phyloP scores from a whole-genome alignment of 37 sponge, comb jelly and placozoan genomes.

The Diacarnus erythraeanus region DNA sequence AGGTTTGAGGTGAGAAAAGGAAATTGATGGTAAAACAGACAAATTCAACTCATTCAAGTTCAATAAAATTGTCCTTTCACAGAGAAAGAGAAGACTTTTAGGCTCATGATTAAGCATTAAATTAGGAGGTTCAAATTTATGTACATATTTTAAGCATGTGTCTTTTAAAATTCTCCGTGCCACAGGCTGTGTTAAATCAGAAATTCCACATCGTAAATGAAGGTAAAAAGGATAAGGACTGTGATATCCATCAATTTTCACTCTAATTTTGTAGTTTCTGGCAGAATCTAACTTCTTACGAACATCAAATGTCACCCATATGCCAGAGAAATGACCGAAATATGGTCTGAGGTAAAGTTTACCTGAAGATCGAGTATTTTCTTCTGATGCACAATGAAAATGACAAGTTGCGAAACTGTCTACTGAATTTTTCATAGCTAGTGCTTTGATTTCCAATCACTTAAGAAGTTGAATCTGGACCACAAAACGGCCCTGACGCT shows the following conservation, averaged over 20 bases:
- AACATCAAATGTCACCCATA: conserved; percentile 43
- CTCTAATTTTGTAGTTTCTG: conserved; percentile 10
- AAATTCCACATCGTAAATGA: background rate
- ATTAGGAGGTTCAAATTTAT: conserved; percentile 9
- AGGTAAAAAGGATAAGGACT: background rate
- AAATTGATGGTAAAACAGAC: background rate
- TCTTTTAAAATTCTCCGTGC: conserved; percentile 3
- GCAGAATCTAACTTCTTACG: conserved; percentile 3
- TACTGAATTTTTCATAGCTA: too few relatives aligned
- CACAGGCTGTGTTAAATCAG: background rate
- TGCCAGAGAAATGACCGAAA: conserved; percentile 65
- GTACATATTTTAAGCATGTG: conserved; percentile 51
- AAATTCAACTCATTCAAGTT: conserved; percentile 29
- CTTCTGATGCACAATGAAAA: background rate
- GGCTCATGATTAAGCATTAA: background rate
- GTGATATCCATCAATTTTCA: conserved; percentile 32
- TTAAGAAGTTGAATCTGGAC: too few relatives aligned
- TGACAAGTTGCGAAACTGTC: background rate
- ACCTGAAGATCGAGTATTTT: background rate
- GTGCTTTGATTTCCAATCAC: too few relatives aligned
- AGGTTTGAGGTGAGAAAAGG: conserved; percentile 5
- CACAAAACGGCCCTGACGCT: too few relatives aligned
- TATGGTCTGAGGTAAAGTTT: conserved; percentile 48
- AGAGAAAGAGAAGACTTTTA: conserved; percentile 43
- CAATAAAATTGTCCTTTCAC: conserved; percentile 39